Evolutionary conservation across 2,888 invertebrate species (phyloP), one percentile per base, ranked within the genome.

Genomic region (Mechanitis messenoides): DNA sequence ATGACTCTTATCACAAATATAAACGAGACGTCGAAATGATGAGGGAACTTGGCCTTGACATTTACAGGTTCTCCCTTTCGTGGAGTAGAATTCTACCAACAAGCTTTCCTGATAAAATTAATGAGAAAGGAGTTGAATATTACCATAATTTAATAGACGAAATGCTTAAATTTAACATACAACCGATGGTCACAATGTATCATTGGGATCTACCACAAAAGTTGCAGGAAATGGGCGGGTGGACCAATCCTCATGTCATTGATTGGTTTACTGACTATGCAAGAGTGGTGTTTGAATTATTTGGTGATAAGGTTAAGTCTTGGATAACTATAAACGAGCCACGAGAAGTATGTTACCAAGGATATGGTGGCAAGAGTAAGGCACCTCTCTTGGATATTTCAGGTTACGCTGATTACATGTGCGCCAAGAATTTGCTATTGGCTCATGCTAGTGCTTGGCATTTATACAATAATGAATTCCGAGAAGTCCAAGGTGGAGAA

Each of bases 41-140:
- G 62, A 74, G 79, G 55, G 76, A 85, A 64, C 69, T 90, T 11
- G 85, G 85, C 2, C 75, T 86, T 2, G 78, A 91, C 59, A 84
- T 80, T 68, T 91, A 91, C 74, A 79, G 92, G 54, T 91, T 92
- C 69, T 92, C 92, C 0, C 75, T 92, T n/a, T 89, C 92, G 0
- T 94, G 94, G 94, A 71, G 92, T 0, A 77, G 94, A 55, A 80
- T 94, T 35, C 75, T 93, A 55, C 92, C 93, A 0, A 87, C 84
- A 57, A 92, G 92, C 54, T 85, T 86, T 56, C 70, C 83, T 0
- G 81, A 90, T 57, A 71, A 79, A 6, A 76, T 92, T 28, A 94
- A 93, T 72, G 69, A 70, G 28, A 71, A 72, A 3, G 94, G 92
- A 7, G 84, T 94, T 4, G 78, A 89, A 53, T 93, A 93, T 77